These are phyloP conservation scores for Drosophila nr. perissopoda DNA, from an alignment of 2,888 invertebrate genomes.

Conservation along the genomic window DNA sequence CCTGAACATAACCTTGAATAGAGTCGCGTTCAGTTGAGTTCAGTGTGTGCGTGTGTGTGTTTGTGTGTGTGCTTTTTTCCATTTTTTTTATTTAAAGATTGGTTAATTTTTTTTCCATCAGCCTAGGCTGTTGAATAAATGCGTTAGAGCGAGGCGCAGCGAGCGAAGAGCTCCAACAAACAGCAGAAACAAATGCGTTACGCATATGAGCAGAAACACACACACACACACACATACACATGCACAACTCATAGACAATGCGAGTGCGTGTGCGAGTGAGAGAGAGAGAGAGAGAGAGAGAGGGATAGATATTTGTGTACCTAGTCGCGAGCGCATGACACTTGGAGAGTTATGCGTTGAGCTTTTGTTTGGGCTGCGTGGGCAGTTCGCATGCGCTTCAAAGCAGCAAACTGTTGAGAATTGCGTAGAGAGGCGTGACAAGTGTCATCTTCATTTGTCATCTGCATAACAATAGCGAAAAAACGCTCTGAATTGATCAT, in stretches of 20 bases:
- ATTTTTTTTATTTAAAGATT: slow-evolving; percentile 75
- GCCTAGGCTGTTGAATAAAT: slow-evolving; percentile 54
- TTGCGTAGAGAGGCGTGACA: slow-evolving; percentile 36
- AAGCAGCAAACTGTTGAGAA: slow-evolving; percentile 27
- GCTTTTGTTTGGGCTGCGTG: slow-evolving; percentile 48
- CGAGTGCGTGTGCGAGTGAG: not conserved
- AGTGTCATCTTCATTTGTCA: slow-evolving; percentile 3
- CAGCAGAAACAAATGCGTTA: slow-evolving; percentile 65
- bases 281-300: not conserved
- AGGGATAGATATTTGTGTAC: slow-evolving; percentile 11
- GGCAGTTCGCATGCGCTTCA: slow-evolving; percentile 53
- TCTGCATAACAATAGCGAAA: slow-evolving; percentile 27
- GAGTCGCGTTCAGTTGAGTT: slow-evolving; percentile 58
- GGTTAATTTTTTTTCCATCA: slow-evolving; percentile 63
- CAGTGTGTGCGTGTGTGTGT: slow-evolving; percentile 18
- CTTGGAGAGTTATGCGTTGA: slow-evolving; percentile 63
- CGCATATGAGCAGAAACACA: slow-evolving; percentile 58
- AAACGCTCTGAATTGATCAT: slow-evolving; percentile 19
- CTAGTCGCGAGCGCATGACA: slow-evolving; percentile 61
- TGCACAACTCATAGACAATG: not conserved
- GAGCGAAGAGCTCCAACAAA: slow-evolving; percentile 31
- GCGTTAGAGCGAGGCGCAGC: slow-evolving; percentile 67
- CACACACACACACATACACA: slow-evolving; percentile 9
- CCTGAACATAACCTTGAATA: slow-evolving; percentile 84
- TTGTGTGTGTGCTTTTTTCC: not conserved